A percentile compares a stretch with the other conserved stretches of the same genome.
Conservation (phyloP, 2,113 vertebrate species). For the Charadrius vociferus region DNA sequence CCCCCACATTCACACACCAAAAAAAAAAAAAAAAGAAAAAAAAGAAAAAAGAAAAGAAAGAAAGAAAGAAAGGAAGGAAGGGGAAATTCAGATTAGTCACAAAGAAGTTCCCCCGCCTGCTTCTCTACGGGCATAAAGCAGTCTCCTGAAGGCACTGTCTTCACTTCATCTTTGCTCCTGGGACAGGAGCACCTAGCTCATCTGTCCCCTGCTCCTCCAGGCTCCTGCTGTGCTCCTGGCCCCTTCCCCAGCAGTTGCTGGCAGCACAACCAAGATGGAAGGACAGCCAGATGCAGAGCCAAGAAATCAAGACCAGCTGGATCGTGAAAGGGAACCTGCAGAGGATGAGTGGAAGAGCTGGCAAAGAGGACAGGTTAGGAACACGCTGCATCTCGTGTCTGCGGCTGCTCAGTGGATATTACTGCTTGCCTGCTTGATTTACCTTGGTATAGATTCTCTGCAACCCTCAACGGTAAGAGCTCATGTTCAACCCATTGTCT, state of each 20-base stretch:
- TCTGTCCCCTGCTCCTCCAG: neutral
- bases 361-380: constrained; percentile 29
- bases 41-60: neutral
- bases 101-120: constrained; percentile 82
- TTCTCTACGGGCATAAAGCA: constrained; percentile 66
- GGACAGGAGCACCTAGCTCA: neutral
- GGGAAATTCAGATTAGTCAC: constrained; percentile 84
- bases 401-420: constrained; percentile 59
- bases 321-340: neutral
- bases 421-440: constrained; percentile 69
- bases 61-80: constrained; percentile 72
- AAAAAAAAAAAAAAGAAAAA: neutral
- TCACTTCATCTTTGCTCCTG: constrained; percentile 47
- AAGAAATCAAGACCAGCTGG: neutral
- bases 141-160: constrained; percentile 49
- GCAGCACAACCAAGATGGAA: neutral
- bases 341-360: neutral
- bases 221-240: neutral
- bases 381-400: constrained; percentile 45
- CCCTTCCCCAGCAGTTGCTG: neutral
- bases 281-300: neutral
- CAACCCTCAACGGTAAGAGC: constrained; percentile 68
- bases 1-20: constrained; percentile 68
- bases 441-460: constrained; percentile 56
- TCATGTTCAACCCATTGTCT: neutral